Conservation (phyloP, 2,888 invertebrate genomes). For the Torymus tubicola region DNA sequence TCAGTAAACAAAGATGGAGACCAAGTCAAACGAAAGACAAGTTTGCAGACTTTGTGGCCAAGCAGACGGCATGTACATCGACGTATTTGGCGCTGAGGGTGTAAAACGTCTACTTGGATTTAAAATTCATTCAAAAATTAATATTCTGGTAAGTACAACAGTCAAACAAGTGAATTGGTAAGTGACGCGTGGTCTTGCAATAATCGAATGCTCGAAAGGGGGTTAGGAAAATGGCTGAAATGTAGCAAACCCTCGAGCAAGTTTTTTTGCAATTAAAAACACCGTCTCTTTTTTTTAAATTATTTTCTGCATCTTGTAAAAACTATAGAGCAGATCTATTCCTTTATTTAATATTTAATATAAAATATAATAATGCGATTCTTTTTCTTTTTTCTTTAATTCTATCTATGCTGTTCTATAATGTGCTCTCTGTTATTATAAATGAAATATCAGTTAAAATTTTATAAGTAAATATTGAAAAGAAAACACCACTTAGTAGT, state of each 20-base stretch:
- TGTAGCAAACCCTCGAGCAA: no score
- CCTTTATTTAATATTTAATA: no score
- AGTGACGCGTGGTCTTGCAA: no score
- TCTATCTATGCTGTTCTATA: no score
- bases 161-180: neutral
- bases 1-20: conserved; percentile 71
- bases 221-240: conserved; percentile 70
- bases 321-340: no score
- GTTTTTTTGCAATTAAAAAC: no score
- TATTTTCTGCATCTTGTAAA: no score
- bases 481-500: conserved; percentile 24
- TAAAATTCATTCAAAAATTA: conserved; percentile 72
- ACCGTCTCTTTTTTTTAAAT: no score
- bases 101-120: conserved; percentile 69
- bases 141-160: conserved; percentile 71
- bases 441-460: no score
- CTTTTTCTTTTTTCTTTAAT: no score
- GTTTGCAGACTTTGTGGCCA: conserved; percentile 74
- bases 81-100: conserved; percentile 73
- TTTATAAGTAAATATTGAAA: conserved; percentile 1
- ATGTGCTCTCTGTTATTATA: no score
- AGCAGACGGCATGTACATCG: conserved; percentile 71
- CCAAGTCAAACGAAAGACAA: conserved; percentile 69
- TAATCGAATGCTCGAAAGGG: conserved; percentile 47
- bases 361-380: no score